These are phyloP conservation scores for Crax fasciolata DNA, from an alignment of 2,797 vertebrate genomes.

Conservation along the genomic window DNA sequence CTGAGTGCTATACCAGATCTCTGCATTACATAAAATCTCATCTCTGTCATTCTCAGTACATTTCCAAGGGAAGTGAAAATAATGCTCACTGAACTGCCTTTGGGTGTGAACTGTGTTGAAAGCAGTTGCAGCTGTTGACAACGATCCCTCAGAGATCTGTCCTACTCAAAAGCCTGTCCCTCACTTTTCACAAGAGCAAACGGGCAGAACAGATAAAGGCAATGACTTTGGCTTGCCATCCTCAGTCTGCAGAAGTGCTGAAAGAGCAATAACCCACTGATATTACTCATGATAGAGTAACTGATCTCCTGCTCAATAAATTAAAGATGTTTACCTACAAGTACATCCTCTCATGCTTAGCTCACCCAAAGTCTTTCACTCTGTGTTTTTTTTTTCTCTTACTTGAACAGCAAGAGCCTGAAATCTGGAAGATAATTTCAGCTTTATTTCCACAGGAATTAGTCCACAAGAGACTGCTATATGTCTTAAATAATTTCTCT, in stretches of 20 bases:
- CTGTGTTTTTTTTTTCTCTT: background rate
- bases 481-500: background rate
- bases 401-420: background rate
- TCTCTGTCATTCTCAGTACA: background rate
- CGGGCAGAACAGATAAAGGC: conserved; percentile 32
- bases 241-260: conserved; percentile 5
- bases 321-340: background rate
- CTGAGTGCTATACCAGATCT: background rate
- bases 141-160: conserved; percentile 14
- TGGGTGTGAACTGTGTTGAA: conserved; percentile 20
- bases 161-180: conserved; percentile 8
- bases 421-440: background rate
- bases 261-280: background rate
- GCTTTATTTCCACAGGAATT: background rate
- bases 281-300: background rate
- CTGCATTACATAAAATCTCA: background rate
- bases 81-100: background rate
- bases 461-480: background rate
- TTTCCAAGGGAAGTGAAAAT: conserved; percentile 29
- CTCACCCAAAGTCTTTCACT: background rate
- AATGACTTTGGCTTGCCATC: background rate
- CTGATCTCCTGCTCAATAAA: conserved; percentile 8
- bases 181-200: conserved; percentile 24
- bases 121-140: conserved; percentile 7
- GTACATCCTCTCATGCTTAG: background rate